A percentile compares a stretch with the other conserved stretches of the same genome.
These are phyloP conservation scores for Rhagonycha lutea DNA, from an alignment of 2,888 invertebrate species.

Conservation along the genomic window DNA sequence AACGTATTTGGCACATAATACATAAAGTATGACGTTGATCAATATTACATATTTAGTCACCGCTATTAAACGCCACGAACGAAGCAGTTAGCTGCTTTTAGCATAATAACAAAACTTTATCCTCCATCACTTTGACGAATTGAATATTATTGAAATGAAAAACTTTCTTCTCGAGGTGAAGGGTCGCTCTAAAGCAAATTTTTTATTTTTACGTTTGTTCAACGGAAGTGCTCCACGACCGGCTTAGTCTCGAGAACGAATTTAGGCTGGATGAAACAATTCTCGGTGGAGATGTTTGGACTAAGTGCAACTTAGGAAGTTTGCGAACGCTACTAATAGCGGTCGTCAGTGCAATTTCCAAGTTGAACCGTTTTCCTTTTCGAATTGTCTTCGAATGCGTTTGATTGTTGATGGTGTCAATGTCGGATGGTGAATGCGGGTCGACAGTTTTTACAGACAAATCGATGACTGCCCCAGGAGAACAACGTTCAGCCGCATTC, in stretches of 20 bases:
- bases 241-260: background rate
- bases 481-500: slow-evolving; percentile 35
- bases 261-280: slow-evolving; percentile 8
- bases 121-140: background rate
- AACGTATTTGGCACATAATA: slow-evolving; percentile 35
- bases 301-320: slow-evolving; percentile 32
- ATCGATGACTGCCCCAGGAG: slow-evolving; percentile 36
- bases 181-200: background rate
- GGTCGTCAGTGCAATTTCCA: slow-evolving; percentile 31
- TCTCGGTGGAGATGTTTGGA: slow-evolving; percentile 25
- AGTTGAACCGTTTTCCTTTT: slow-evolving; percentile 25
- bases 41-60: slow-evolving; percentile 18
- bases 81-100: background rate
- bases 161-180: background rate
- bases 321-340: slow-evolving; percentile 21
- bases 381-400: slow-evolving; percentile 28
- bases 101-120: background rate
- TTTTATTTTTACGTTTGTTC: background rate
- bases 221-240: background rate
- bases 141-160: background rate
- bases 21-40: slow-evolving; percentile 32
- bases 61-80: background rate
- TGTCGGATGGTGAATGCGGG: slow-evolving; percentile 32
- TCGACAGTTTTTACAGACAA: slow-evolving; percentile 36
- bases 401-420: slow-evolving; percentile 32